Evolutionary conservation across 2,797 vertebrate species (phyloP), one percentile per base, ranked within the genome.

Genomic region (Sylvia borin): DNA sequence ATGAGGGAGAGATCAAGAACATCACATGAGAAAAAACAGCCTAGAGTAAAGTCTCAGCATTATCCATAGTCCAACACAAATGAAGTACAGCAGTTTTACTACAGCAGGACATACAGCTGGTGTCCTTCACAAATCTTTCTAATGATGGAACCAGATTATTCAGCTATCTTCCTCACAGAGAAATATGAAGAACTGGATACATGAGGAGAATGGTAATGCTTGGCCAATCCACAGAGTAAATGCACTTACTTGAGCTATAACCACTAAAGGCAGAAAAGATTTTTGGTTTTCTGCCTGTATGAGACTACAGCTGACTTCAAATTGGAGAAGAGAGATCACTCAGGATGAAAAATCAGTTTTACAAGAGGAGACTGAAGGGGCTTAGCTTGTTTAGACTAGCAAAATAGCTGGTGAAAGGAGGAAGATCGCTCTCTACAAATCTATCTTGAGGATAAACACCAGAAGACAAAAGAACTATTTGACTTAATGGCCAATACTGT

Each of bases 1-100:
- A 95, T 79, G 32, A 96, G 66, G 51, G 51, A 88, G 60, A 93
- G 72, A 93, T 94, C 90, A 94, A 93, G 94, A 91, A 54, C 62
- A 94, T 83, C 79, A 93, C 76, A 92, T 88, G 94, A 94, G 93
- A 90, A 78, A 90, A 93, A 73, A 20, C 66, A 96, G 79, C 85
- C 70, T 57, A 70, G 90, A 93, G 80, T 50, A 70, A 91, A 94
- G 71, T 62, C 54, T 53, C 48, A 43, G 45, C 27, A 24, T 70
- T 82, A 86, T 27, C 79, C 51, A n/a, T 38, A 80, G 87, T 68
- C 54, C 81, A 90, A 90, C 22, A 75, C 22, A 95, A 92, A 94
- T 72, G 14, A 88, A 92, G 88, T 48, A 51, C 65, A 92, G 50
- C 40, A 43, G 65, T 62, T 88, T 89, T 83, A 70, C 61, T 78